phyloP scores from a whole-genome alignment of 2,888 invertebrate species.

The Silvanus unidentatus region DNA sequence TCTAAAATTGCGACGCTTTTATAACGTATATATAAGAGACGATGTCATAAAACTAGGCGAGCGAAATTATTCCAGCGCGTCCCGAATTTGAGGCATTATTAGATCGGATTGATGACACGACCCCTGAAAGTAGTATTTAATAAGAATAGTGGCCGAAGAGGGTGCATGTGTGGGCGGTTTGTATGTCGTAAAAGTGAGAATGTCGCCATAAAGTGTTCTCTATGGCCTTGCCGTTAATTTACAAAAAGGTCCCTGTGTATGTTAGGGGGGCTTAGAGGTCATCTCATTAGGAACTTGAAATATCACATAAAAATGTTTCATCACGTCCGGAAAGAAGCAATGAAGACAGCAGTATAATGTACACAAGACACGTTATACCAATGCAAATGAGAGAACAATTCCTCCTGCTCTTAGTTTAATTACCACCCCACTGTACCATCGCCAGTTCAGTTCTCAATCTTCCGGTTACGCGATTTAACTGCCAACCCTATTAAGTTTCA shows the following conservation, averaged over 20 bases:
- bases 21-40: too few relatives aligned
- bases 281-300: constrained; percentile 33
- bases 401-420: constrained; percentile 25
- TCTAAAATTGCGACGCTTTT: too few relatives aligned
- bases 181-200: constrained; percentile 19
- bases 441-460: constrained; percentile 15
- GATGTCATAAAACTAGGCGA: too few relatives aligned
- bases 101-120: too few relatives aligned
- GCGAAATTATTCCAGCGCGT: too few relatives aligned
- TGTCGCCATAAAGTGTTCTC: constrained; percentile 19
- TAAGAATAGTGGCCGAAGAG: too few relatives aligned
- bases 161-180: too few relatives aligned
- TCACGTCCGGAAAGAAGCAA: constrained; percentile 27
- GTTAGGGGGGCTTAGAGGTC: constrained; percentile 23
- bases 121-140: too few relatives aligned
- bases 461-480: constrained; percentile 17
- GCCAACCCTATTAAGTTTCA: constrained; percentile 17
- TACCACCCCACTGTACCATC: constrained; percentile 15
- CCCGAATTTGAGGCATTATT: too few relatives aligned
- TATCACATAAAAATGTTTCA: constrained; percentile 36
- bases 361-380: constrained; percentile 17
- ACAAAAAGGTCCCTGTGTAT: constrained; percentile 10
- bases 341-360: constrained; percentile 17
- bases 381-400: constrained; percentile 31
- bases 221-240: constrained; percentile 19